These are phyloP conservation scores for Salvelinus namaycush DNA, from an alignment of 2,113 vertebrate species.

Conservation along the genomic window DNA sequence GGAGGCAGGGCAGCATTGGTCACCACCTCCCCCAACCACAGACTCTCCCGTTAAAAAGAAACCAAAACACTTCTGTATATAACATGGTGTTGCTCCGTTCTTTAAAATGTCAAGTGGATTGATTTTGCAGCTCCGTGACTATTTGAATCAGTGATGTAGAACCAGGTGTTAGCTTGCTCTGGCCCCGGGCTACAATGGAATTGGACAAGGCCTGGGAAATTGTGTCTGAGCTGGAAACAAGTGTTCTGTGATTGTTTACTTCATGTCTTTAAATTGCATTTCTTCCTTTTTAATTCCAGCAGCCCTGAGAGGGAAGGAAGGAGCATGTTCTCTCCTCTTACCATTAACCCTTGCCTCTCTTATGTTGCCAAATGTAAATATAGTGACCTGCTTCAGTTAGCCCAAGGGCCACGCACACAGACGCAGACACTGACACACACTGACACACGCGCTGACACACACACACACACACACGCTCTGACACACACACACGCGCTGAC, in stretches of 20 bases:
- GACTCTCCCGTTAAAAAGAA: constrained; percentile 62
- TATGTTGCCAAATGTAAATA: constrained; percentile 80
- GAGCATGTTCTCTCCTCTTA: constrained; percentile 59
- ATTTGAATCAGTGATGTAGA: constrained; percentile 85
- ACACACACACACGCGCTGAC: too few species aligned
- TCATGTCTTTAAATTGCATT: constrained; percentile 94
- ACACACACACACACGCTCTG: too few species aligned
- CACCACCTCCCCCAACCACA: constrained; percentile 59
- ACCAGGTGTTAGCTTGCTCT: constrained; percentile 77
- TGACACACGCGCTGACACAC: too few species aligned
- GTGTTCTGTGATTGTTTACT: constrained; percentile 84
- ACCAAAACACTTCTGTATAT: constrained; percentile 61
- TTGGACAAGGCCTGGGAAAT: constrained; percentile 84
- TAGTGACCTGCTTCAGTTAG: constrained; percentile 79
- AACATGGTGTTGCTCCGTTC: constrained; percentile 62
- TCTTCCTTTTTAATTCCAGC: constrained; percentile 84
- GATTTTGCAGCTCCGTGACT: constrained; percentile 80
- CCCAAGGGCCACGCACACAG: constrained; percentile 60
- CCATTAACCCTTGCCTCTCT: constrained; percentile 79
- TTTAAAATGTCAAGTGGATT: constrained; percentile 82
- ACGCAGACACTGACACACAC: too few species aligned
- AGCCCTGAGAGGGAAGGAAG: constrained; percentile 54
- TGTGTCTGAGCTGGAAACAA: constrained; percentile 80
- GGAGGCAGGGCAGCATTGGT: constrained; percentile 61
- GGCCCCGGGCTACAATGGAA: constrained; percentile 79